phyloP scores from a whole-genome alignment of 2,888 invertebrate species.

The Pammene aurita region DNA sequence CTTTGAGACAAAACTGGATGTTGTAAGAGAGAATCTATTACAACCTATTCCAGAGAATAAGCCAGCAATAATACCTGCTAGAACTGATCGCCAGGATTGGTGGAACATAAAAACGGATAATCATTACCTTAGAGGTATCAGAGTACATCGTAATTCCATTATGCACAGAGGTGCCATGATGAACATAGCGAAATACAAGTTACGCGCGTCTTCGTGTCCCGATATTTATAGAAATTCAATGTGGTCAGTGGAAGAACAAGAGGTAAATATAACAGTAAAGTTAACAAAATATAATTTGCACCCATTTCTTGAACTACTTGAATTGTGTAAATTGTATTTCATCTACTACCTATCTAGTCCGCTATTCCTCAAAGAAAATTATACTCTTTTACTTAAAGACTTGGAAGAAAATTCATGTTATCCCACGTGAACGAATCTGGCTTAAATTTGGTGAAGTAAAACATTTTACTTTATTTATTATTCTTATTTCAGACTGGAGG shows the following conservation, averaged over 20 bases:
- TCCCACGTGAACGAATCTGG: neutral
- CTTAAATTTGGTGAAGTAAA: neutral
- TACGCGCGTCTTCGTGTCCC: constrained; percentile 95
- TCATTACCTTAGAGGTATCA: constrained; percentile 87
- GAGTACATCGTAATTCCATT: constrained; percentile 91
- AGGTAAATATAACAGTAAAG: constrained; percentile 77
- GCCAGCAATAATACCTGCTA: constrained; percentile 60
- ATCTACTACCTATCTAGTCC: no score
- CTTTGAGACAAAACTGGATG: constrained; percentile 72
- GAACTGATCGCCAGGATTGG: constrained; percentile 69
- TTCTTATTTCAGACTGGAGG: constrained; percentile 77
- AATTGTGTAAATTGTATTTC: no score
- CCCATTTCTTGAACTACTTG: no score
- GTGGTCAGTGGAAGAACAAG: constrained; percentile 90
- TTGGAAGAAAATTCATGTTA: neutral
- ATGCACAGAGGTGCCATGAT: constrained; percentile 94
- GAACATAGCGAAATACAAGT: constrained; percentile 91
- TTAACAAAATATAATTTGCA: no score
- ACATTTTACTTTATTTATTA: no score
- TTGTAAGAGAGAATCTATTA: constrained; percentile 69
- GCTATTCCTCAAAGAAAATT: no score
- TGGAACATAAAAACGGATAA: constrained; percentile 83
- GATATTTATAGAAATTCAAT: constrained; percentile 94
- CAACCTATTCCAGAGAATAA: constrained; percentile 77
- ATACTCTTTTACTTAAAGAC: neutral